A percentile compares a stretch with the other conserved stretches of the same genome.
Conservation (phyloP, 2,888 invertebrate species). For the Entomobrya multifasciata region DNA sequence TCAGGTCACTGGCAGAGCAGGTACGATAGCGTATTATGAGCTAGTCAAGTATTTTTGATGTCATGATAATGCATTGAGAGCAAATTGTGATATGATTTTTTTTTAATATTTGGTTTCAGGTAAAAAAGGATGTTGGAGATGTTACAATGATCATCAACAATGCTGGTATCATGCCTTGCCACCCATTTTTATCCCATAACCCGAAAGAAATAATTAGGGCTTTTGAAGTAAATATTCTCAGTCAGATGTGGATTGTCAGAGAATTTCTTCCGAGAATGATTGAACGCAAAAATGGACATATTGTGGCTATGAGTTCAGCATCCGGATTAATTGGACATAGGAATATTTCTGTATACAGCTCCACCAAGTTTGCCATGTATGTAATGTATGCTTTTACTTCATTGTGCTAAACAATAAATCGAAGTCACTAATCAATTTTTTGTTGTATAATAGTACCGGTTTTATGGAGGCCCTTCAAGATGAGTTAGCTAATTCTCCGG, state of each 20-base stretch:
- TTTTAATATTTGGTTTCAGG: conserved; percentile 79
- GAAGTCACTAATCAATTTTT: too few species aligned
- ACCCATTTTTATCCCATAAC: conserved; percentile 86
- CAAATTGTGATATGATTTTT: not conserved
- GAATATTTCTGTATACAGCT: conserved; percentile 90
- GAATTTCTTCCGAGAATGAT: conserved; percentile 90
- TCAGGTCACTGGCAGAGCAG: conserved; percentile 85
- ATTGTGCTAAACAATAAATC: not conserved
- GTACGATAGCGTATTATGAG: conserved; percentile 80
- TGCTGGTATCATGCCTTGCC: conserved; percentile 93
- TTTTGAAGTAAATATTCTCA: conserved; percentile 89
- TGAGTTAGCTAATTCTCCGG: conserved; percentile 86
- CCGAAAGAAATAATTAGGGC: conserved; percentile 86
- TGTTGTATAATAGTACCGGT: conserved; percentile 54
- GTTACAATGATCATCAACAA: conserved; percentile 91
- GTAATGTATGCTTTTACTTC: not conserved
- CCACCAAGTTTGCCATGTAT: conserved; percentile 76
- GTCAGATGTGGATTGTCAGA: conserved; percentile 91
- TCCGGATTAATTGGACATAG: conserved; percentile 88
- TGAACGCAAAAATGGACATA: conserved; percentile 87
- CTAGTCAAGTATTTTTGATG: not conserved
- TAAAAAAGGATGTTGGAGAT: conserved; percentile 87
- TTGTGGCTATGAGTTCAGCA: conserved; percentile 89
- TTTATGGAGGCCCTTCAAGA: conserved; percentile 83
- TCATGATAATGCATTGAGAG: not conserved